A percentile compares a stretch with the other conserved stretches of the same genome.
Conservation (phyloP, 2,113 vertebrate genomes). For the Carettochelys insculpta region DNA sequence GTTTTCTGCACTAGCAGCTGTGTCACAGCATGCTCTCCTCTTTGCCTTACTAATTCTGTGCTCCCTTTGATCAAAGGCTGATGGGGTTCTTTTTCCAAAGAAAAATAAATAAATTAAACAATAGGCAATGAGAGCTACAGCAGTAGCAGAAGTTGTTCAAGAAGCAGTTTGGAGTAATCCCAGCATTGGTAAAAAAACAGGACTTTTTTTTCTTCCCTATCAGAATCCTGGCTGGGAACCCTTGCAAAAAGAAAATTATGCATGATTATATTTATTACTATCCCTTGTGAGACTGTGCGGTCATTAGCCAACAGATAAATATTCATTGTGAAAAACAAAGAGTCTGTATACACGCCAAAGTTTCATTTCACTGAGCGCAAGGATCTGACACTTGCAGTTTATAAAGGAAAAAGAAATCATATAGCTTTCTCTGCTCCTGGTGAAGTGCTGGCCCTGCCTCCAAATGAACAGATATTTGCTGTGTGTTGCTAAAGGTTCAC, state of each 20-base stretch:
- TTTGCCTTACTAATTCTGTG: conserved; percentile 53
- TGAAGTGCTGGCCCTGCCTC: background rate
- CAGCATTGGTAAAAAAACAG: conserved; percentile 24
- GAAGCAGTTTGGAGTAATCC: conserved; percentile 54
- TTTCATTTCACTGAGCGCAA: background rate
- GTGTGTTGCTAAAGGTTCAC: background rate
- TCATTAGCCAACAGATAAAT: conserved; percentile 50
- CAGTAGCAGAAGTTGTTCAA: conserved; percentile 55
- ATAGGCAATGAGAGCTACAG: conserved; percentile 25
- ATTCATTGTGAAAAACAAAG: conserved; percentile 17
- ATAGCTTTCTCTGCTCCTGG: background rate
- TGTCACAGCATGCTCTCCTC: background rate
- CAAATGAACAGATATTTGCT: conserved; percentile 10
- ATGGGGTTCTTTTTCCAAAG: background rate
- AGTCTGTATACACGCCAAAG: background rate
- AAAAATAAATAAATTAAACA: conserved; percentile 18
- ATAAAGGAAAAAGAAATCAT: background rate
- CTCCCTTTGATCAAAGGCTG: conserved; percentile 50
- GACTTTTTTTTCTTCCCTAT: conserved; percentile 5
- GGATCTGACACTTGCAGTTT: background rate
- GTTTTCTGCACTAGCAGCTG: conserved; percentile 26
- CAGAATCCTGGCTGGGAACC: conserved; percentile 37
- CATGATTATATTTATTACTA: conserved; percentile 53
- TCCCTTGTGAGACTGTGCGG: conserved; percentile 44
- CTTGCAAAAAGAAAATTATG: conserved; percentile 25